These are phyloP conservation scores for Pseudococcus longispinus DNA, from an alignment of 2,888 invertebrate species.

Conservation along the genomic window DNA sequence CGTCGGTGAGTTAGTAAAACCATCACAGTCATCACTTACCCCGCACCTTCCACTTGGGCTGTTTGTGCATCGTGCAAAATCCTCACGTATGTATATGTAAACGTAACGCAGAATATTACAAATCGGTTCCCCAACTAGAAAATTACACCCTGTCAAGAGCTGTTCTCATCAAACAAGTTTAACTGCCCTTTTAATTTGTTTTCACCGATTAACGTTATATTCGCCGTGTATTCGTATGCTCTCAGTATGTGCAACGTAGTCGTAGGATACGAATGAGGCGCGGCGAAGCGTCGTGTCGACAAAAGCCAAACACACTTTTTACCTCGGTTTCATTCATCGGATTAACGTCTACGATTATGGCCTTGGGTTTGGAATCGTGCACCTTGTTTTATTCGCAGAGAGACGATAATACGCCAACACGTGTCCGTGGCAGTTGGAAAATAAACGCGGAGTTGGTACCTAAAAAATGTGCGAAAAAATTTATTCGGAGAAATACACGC, in stretches of 20 bases:
- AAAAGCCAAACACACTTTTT: not conserved
- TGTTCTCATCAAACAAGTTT: conserved; percentile 43
- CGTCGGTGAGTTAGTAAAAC: not conserved
- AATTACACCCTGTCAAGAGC: conserved; percentile 48
- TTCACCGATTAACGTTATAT: conserved; percentile 17
- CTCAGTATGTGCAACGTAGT: too few species aligned
- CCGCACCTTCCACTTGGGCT: too few species aligned
- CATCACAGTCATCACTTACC: too few species aligned
- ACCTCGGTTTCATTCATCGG: not conserved
- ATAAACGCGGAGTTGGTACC: not conserved
- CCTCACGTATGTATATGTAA: not conserved
- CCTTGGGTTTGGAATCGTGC: not conserved
- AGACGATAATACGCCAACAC: not conserved
- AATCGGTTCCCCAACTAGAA: conserved; percentile 29
- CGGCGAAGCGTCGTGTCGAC: not conserved
- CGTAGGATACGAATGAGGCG: not conserved
- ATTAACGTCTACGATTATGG: conserved; percentile 14
- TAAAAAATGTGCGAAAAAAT: not conserved
- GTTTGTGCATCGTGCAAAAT: not conserved
- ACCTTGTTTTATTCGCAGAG: not conserved
- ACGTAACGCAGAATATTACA: not conserved
- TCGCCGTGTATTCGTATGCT: not conserved
- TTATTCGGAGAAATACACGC: conserved; percentile 7
- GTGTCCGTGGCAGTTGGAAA: not conserved
- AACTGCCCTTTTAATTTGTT: conserved; percentile 42